A percentile compares a stretch with the other conserved stretches of the same genome.
Conservation (phyloP, 2,888 invertebrate genomes). For the Conus canariensis region DNA sequence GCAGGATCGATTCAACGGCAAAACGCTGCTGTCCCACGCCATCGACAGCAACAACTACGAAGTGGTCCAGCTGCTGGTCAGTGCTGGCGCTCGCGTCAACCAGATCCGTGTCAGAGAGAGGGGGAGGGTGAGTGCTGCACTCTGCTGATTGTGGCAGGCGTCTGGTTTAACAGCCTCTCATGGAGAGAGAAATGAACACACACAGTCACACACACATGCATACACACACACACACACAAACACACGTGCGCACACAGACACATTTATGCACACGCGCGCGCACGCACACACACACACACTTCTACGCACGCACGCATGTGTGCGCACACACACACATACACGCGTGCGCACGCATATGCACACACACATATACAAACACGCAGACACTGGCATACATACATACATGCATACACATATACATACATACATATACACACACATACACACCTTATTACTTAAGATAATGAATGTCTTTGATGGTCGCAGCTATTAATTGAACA, state of each 20-base stretch:
- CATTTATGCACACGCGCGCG: not conserved
- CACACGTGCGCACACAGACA: not conserved
- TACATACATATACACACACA: too few relatives aligned
- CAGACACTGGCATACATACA: too few relatives aligned
- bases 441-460: too few relatives aligned
- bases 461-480: too few relatives aligned
- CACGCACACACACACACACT: not conserved
- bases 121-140: constrained; percentile 46
- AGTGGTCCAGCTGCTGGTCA: constrained; percentile 63
- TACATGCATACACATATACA: too few relatives aligned
- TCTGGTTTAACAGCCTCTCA: not conserved
- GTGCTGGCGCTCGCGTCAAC: constrained; percentile 60
- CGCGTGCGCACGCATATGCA: not conserved
- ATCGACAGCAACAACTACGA: constrained; percentile 67
- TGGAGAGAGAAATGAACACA: not conserved
- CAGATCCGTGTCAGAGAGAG: constrained; percentile 61
- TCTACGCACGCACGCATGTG: not conserved
- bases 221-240: not conserved
- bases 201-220: not conserved
- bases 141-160: not conserved
- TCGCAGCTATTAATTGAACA: too few relatives aligned
- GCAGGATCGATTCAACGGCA: constrained; percentile 64
- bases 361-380: not conserved
- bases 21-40: constrained; percentile 66
- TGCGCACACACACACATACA: not conserved